These are phyloP conservation scores for Drosophila ogumai DNA, from an alignment of 1,140 invertebrate genomes.

Conservation along the genomic window DNA sequence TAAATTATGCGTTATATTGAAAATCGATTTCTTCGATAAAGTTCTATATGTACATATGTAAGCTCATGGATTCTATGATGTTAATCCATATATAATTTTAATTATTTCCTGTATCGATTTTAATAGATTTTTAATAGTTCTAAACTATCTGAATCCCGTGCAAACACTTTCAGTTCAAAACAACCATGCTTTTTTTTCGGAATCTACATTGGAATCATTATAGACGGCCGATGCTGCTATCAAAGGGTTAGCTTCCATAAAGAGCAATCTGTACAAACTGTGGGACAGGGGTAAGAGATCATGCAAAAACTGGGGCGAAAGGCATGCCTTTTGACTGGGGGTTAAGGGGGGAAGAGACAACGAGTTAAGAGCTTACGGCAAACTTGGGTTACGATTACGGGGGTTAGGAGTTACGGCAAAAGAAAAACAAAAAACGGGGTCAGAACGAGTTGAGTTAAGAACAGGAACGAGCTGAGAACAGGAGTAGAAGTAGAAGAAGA, in stretches of 20 bases:
- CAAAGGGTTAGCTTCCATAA: slow-evolving; percentile 9
- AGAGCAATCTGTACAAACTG: slow-evolving; percentile 29
- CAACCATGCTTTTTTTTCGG: slow-evolving; percentile 38
- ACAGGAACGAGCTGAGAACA: slow-evolving; percentile 36
- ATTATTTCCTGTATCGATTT: no score
- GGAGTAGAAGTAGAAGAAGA: slow-evolving; percentile 29
- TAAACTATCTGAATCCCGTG: neutral
- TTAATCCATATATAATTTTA: no score
- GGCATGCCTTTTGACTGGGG: slow-evolving; percentile 22
- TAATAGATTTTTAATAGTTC: no score
- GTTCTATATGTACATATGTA: no score
- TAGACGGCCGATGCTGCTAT: slow-evolving; percentile 5
- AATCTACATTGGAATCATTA: slow-evolving; percentile 26
- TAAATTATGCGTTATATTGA: no score
- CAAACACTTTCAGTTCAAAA: slow-evolving; percentile 25
- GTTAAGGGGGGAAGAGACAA: slow-evolving; percentile 28
- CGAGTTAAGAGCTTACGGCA: slow-evolving; percentile 42
- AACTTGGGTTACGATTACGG: slow-evolving; percentile 30
- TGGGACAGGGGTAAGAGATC: slow-evolving; percentile 3
- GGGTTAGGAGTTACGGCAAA: slow-evolving; percentile 43
- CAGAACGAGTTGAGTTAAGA: slow-evolving; percentile 37
- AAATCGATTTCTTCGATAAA: no score
- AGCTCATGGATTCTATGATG: no score
- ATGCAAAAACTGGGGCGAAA: slow-evolving; percentile 35
- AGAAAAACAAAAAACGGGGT: slow-evolving; percentile 17